phyloP scores from a whole-genome alignment of 2,113 vertebrate genomes.

The Grus americana region DNA sequence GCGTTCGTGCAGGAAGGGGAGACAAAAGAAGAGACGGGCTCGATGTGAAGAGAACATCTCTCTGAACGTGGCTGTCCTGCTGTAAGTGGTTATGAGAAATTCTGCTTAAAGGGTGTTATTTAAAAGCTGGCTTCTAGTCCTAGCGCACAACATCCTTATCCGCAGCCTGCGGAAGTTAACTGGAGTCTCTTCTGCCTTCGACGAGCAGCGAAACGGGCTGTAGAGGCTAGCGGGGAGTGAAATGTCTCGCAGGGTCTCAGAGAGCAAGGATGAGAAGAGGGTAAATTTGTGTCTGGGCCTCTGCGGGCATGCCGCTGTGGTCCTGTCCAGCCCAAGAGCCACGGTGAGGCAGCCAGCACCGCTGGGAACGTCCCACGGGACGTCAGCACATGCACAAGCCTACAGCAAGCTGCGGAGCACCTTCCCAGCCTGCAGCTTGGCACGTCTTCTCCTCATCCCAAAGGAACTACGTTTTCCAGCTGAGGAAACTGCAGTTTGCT shows the following conservation, averaged over 20 bases:
- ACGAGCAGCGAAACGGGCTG: not conserved
- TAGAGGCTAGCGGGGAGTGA: not conserved
- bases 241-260: not conserved
- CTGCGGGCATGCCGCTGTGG: not conserved
- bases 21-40: not conserved
- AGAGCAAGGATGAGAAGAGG: not conserved
- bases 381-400: rapidly evolving
- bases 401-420: not conserved
- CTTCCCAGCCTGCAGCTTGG: not conserved
- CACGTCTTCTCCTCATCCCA: not conserved
- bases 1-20: not conserved
- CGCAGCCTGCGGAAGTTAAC: not conserved
- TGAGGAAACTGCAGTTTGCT: not conserved
- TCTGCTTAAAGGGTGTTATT: not conserved
- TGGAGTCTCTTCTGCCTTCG: not conserved
- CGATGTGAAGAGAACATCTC: not conserved
- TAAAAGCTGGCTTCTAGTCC: not conserved
- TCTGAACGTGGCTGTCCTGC: not conserved
- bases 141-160: not conserved
- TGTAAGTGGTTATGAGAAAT: not conserved
- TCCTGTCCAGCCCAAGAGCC: not conserved
- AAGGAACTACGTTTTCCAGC: not conserved
- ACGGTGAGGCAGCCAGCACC: not conserved
- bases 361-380: rapidly evolving
- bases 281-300: not conserved